Evolutionary conservation across 1,140 invertebrate species (phyloP).

Genomic region (Pseudomyrmex sp.): DNA sequence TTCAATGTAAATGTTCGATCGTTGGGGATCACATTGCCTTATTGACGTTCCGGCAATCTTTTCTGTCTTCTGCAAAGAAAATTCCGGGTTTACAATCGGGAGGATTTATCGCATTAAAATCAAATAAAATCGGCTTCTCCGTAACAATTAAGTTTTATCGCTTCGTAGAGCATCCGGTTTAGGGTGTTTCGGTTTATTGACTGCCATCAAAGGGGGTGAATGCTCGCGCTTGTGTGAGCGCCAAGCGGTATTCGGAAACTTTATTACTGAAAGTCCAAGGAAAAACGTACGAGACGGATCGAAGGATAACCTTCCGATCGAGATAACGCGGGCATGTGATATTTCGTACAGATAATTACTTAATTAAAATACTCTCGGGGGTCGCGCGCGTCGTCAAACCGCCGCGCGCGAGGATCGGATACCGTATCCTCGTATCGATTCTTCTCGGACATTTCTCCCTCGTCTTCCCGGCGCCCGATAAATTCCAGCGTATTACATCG

Average conservation of each 20-base stretch:
- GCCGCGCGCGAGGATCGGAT: background rate
- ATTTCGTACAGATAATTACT: conserved; percentile 69
- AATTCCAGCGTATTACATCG: conserved; percentile 44
- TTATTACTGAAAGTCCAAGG: conserved; percentile 36
- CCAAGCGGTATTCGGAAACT: conserved; percentile 3
- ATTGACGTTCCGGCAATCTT: too few relatives aligned
- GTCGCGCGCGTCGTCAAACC: background rate
- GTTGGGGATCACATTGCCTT: too few relatives aligned
- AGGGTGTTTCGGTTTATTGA: conserved; percentile 6
- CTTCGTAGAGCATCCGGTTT: background rate
- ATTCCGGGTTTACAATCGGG: too few relatives aligned
- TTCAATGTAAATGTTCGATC: too few relatives aligned
- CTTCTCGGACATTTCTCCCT: conserved; percentile 24
- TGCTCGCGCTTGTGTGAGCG: background rate
- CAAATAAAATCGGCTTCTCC: background rate
- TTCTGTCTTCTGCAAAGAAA: too few relatives aligned
- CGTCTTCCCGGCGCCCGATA: conserved; percentile 17
- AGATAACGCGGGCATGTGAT: conserved; percentile 21
- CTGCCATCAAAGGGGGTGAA: conserved; percentile 26
- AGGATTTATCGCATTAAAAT: too few relatives aligned
- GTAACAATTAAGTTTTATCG: conserved; percentile 45
- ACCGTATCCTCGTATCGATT: conserved; percentile 17
- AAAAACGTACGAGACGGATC: conserved; percentile 5
- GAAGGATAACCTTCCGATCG: conserved; percentile 38
- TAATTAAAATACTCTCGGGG: conserved; percentile 68